Evolutionary conservation across 1,140 invertebrate species (phyloP).

Genomic region (Drosophila pseudoobscura): DNA sequence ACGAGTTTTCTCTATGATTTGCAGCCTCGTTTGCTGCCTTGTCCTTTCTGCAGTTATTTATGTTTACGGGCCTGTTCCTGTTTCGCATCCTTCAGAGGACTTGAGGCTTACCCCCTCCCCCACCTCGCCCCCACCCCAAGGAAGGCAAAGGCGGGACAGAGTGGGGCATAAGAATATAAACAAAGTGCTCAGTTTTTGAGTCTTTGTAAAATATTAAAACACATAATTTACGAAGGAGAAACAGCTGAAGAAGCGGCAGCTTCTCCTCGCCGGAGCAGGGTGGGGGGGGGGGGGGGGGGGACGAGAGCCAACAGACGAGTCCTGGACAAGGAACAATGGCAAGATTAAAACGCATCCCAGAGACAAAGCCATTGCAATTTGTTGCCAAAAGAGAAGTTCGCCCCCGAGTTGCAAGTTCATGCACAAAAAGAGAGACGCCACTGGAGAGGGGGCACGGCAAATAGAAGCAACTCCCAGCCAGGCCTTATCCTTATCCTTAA

Average conservation of each 20-base stretch:
- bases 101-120: slow-evolving; percentile 13
- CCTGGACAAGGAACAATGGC: slow-evolving; percentile 40
- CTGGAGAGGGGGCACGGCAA: not conserved
- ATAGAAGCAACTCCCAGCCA: too few relatives aligned
- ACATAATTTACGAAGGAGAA: slow-evolving; percentile 70
- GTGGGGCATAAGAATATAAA: slow-evolving; percentile 65
- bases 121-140: not conserved
- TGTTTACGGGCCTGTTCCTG: slow-evolving; percentile 20
- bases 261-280: not conserved
- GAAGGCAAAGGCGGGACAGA: slow-evolving; percentile 19
- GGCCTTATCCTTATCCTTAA: too few relatives aligned
- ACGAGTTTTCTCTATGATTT: slow-evolving; percentile 37
- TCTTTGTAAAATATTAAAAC: slow-evolving; percentile 78
- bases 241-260: slow-evolving; percentile 30
- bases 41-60: slow-evolving; percentile 23
- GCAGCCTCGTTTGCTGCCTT: slow-evolving; percentile 9
- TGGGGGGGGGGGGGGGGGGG: not conserved
- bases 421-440: not conserved
- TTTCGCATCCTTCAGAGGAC: not conserved
- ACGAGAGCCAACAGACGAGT: not conserved
- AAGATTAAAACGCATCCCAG: slow-evolving; percentile 54
- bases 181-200: slow-evolving; percentile 74
- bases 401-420: slow-evolving; percentile 35
- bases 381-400: slow-evolving; percentile 50
- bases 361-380: slow-evolving; percentile 55